Conservation (phyloP, 2,888 invertebrate species). For the Dolomedes plantarius region DNA sequence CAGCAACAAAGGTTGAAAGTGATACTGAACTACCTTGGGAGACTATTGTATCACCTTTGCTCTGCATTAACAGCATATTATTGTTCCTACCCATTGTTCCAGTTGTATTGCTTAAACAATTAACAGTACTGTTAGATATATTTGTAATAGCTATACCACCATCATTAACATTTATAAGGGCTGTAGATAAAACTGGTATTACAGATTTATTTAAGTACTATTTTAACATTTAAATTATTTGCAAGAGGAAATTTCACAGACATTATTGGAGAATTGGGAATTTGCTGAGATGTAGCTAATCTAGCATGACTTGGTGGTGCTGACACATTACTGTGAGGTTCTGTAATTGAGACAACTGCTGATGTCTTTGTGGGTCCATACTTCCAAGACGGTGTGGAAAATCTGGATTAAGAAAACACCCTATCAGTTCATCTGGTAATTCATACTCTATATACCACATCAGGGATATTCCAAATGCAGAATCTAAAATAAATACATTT, state of each 20-base stretch:
- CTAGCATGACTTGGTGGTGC: constrained; percentile 52
- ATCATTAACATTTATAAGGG: constrained; percentile 73
- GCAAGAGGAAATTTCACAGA: constrained; percentile 73
- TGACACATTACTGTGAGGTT: constrained; percentile 70
- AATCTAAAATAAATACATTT: too few species aligned
- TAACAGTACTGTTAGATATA: constrained; percentile 72
- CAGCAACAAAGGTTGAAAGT: constrained; percentile 60
- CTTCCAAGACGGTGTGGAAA: constrained; percentile 69
- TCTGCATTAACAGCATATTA: constrained; percentile 58
- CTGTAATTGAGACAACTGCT: constrained; percentile 73
- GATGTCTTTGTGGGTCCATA: constrained; percentile 70
- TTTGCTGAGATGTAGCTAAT: constrained; percentile 56
- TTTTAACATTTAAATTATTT: constrained; percentile 83
- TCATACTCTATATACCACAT: constrained; percentile 92
- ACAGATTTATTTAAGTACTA: constrained; percentile 82
- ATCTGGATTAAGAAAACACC: constrained; percentile 47
- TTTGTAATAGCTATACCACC: constrained; percentile 69
- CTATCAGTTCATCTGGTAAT: constrained; percentile 88
- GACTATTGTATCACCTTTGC: constrained; percentile 60
- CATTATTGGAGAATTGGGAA: constrained; percentile 72
- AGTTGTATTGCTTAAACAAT: constrained; percentile 64
- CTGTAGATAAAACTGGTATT: constrained; percentile 73
- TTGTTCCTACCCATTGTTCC: constrained; percentile 61
- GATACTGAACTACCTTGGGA: constrained; percentile 65
- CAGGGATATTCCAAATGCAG: constrained; percentile 79